phyloP scores from a whole-genome alignment of 2,888 invertebrate species.

The Microctonus aethiopoides region DNA sequence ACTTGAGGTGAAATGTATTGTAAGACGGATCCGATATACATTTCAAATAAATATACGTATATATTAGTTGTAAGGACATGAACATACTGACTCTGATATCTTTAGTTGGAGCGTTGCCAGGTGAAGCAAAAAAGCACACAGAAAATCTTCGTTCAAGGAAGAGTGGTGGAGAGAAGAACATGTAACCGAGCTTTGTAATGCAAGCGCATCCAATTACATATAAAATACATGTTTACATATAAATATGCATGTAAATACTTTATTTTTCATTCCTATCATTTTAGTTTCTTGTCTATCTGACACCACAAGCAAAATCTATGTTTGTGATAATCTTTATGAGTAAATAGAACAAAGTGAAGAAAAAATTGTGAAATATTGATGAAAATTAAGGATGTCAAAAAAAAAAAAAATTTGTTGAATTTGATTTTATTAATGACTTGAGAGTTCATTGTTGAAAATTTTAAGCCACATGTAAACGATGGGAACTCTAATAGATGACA shows the following conservation, averaged over 20 bases:
- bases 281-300: slow-evolving; percentile 1
- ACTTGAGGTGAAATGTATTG: neutral
- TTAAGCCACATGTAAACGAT: too few species aligned
- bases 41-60: neutral
- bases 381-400: too few species aligned
- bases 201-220: slow-evolving; percentile 35
- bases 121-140: slow-evolving; percentile 29
- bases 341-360: too few species aligned
- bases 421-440: too few species aligned
- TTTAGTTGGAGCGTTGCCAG: slow-evolving; percentile 36
- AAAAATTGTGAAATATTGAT: too few species aligned
- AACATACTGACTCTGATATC: slow-evolving; percentile 20
- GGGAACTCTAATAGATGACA: neutral
- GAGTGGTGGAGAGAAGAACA: slow-evolving; percentile 10
- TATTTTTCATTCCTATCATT: neutral
- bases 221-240: neutral
- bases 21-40: neutral
- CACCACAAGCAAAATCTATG: neutral
- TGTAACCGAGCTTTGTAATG: slow-evolving; percentile 33
- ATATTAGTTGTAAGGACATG: slow-evolving; percentile 2
- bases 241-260: slow-evolving; percentile 5
- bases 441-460: too few species aligned
- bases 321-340: neutral
- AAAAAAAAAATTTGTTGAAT: too few species aligned
- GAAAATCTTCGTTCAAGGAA: slow-evolving; percentile 14